phyloP scores from a whole-genome alignment of 2,797 vertebrate species.

The Microctenopoma lineatum region DNA sequence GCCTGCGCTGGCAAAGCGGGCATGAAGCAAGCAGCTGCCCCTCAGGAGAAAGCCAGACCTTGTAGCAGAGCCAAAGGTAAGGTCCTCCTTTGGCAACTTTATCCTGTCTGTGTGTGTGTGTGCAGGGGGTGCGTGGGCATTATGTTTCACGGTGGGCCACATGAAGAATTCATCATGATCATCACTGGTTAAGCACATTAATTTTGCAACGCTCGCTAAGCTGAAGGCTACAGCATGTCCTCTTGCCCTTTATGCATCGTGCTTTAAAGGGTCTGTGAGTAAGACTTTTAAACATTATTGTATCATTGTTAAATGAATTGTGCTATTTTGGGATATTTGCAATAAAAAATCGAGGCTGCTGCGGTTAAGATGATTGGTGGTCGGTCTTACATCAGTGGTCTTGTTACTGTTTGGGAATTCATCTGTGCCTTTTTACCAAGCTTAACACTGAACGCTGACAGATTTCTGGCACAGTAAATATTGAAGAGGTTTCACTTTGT shows the following conservation, averaged over 20 bases:
- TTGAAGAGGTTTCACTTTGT: background rate
- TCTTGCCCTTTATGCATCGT: constrained; percentile 17
- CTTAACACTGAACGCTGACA: constrained; percentile 20
- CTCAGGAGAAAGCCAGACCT: constrained; percentile 72
- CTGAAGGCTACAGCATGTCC: constrained; percentile 21
- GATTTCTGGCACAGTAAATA: constrained; percentile 34
- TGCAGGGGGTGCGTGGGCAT: constrained; percentile 12
- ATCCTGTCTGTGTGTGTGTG: constrained; percentile 13
- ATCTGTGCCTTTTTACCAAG: constrained; percentile 47
- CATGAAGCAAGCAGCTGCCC: constrained; percentile 76
- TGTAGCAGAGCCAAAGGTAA: constrained; percentile 67
- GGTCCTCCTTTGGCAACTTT: constrained; percentile 57
- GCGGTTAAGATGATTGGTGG: constrained; percentile 26
- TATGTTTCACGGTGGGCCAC: constrained; percentile 50
- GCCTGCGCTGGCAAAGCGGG: constrained; percentile 62
- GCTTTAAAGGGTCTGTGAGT: constrained; percentile 24
- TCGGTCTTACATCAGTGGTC: constrained; percentile 33
- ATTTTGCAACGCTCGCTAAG: constrained; percentile 43
- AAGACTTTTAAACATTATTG: constrained; percentile 41
- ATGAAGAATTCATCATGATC: constrained; percentile 68
- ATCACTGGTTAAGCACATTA: constrained; percentile 39
- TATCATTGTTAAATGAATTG: constrained; percentile 47
- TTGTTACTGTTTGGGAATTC: constrained; percentile 48
- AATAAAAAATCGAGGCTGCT: constrained; percentile 47
- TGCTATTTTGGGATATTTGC: constrained; percentile 32